Base-by-base conservation (phyloP, 2,888 invertebrate genomes). In the Sturmia bella region DNA sequence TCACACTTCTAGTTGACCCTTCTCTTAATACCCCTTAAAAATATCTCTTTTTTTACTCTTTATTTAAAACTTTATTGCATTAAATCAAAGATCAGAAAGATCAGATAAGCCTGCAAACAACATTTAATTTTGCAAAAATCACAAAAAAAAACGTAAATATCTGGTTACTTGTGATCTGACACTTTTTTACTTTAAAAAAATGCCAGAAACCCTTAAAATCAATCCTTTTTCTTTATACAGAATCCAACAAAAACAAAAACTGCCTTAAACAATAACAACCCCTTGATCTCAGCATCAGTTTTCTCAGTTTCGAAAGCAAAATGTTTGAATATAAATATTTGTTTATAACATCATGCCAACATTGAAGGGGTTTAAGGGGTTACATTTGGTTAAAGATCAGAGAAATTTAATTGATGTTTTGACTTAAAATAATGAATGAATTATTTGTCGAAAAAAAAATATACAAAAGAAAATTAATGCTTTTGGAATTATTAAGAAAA, bases 311-410 rank as follows among this genome's bases (percentile, higher is more conserved):
- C 19, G 5, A 1, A 27, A 27, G 59, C 15, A 68, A 68, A 59
- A 52, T 59, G 9, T 59, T n/a, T 19, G 12, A 59, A 43, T 32
- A 11, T 48, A 64, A 48, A 59, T 68, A 63, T 63, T 73, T 68
- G 41, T 48, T 59, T 48, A 50, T 37, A 59, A 24, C 57, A 70
- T 66, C 39, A 64, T 56, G 59, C 59, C 9, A 37, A 54, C 43
- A 12, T 3, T 13, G 13, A 43, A 32, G 32, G 32, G 32, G 32
- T 17, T 59, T 37, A 59, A 32, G 32, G 70, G 75, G 70, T 80
- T 75, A 75, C 59, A 59, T 52, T 37, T 75, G 80, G 69, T 70
- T 70, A 80, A 59, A 64, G 75, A 80, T 80, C 75, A 70, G 11
- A 13, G 3, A 19, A 12, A 15, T 45, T 66, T 70, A 70, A 66